These are phyloP conservation scores for Nematopogon swammerdamellus DNA, from an alignment of 2,888 invertebrate species.

Conservation along the genomic window DNA sequence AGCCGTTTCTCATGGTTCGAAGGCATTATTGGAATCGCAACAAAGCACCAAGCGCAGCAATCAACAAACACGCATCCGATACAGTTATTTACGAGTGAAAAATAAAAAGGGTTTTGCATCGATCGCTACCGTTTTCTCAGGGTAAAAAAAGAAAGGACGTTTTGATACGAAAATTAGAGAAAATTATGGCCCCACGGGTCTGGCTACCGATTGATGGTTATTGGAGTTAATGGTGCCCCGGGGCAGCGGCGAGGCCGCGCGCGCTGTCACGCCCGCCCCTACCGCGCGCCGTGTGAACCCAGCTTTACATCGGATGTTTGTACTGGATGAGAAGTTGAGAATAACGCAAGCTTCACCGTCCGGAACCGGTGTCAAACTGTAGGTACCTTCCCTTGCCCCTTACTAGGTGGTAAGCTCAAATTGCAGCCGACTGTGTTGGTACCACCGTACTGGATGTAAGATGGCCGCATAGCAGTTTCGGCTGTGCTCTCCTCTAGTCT, in stretches of 20 bases:
- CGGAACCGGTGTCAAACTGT: too few relatives aligned
- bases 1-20: not conserved
- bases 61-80: not conserved
- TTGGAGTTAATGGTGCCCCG: conserved; percentile 48
- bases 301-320: not conserved
- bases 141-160: conserved; percentile 28
- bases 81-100: not conserved
- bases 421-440: too few relatives aligned
- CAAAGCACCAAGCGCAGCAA: not conserved
- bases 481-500: too few relatives aligned
- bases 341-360: too few relatives aligned
- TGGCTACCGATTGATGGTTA: conserved; percentile 52
- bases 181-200: conserved; percentile 42
- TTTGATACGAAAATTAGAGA: conserved; percentile 56
- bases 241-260: conserved; percentile 19
- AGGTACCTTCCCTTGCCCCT: too few relatives aligned
- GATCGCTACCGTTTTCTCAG: not conserved
- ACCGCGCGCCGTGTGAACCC: not conserved
- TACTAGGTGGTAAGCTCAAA: too few relatives aligned
- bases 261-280: too few relatives aligned
- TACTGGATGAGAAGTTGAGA: too few relatives aligned
- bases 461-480: too few relatives aligned
- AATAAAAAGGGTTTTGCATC: not conserved
- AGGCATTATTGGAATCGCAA: too few relatives aligned
- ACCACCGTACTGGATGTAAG: too few relatives aligned